A percentile compares a stretch with the other conserved stretches of the same genome.
Conservation (phyloP, 2,888 invertebrate species). For the Tubulanus polymorphus region DNA sequence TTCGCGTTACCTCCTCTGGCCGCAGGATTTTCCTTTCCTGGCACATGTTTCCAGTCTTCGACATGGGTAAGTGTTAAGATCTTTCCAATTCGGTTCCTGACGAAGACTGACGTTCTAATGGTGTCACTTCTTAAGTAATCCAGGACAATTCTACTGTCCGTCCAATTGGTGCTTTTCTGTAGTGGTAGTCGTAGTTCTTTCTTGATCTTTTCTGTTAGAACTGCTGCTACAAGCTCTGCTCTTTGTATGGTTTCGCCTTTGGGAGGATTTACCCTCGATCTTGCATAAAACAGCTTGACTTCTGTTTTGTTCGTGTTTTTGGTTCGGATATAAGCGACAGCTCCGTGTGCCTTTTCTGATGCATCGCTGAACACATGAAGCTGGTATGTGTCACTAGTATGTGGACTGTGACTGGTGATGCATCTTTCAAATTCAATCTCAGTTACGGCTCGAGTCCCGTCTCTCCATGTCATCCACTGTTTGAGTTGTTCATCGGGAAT, state of each 20-base stretch:
- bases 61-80: neutral
- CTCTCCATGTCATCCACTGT: neutral
- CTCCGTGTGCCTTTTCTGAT: neutral
- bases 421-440: neutral
- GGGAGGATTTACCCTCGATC: neutral
- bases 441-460: neutral
- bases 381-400: neutral
- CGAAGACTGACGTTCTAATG: neutral
- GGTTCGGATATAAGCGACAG: neutral
- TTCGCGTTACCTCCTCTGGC: neutral
- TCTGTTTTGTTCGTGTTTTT: neutral
- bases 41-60: neutral
- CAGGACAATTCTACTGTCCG: neutral
- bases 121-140: neutral
- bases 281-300: neutral
- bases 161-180: neutral
- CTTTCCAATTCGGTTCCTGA: neutral
- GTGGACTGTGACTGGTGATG: neutral
- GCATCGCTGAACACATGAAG: conserved; percentile 1
- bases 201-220: neutral
- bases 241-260: conserved; percentile 1
- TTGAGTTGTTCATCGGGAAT: neutral
- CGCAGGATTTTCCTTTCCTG: conserved; percentile 1
- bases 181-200: neutral
- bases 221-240: conserved; percentile 1